phyloP scores from a whole-genome alignment of 2,888 invertebrate genomes.

The Leucophenga maculata region DNA sequence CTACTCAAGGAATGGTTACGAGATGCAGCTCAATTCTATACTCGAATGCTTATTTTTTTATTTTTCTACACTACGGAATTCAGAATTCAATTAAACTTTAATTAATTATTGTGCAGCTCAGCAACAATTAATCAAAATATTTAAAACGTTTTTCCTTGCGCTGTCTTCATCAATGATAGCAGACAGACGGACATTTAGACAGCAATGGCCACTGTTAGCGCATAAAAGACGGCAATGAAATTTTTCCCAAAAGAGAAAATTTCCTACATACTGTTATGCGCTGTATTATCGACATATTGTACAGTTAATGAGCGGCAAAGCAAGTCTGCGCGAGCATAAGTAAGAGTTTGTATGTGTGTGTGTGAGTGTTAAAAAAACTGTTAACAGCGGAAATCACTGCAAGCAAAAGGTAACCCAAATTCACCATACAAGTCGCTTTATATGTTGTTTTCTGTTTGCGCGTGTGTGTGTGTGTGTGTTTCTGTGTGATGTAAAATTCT shows the following conservation, averaged over 20 bases:
- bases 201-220: not conserved
- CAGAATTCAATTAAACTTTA: not conserved
- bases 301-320: not conserved
- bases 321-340: not conserved
- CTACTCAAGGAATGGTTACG: no score
- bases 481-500: no score
- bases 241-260: constrained; percentile 1
- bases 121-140: not conserved
- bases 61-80: not conserved
- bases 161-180: no score
- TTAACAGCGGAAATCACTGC: no score
- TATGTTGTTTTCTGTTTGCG: no score
- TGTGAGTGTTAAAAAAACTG: not conserved
- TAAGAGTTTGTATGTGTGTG: not conserved
- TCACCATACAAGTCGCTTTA: no score
- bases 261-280: not conserved
- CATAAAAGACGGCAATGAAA: not conserved
- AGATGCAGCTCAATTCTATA: no score
- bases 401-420: no score
- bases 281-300: not conserved
- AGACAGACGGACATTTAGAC: not conserved
- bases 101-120: not conserved
- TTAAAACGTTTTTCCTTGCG: not conserved
- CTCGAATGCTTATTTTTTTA: no score
- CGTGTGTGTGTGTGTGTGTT: no score